A percentile compares a stretch with the other conserved stretches of the same genome.
Evolutionary conservation across 1,140 invertebrate species (phyloP).

Genomic region (Tetragnatha versicolor): DNA sequence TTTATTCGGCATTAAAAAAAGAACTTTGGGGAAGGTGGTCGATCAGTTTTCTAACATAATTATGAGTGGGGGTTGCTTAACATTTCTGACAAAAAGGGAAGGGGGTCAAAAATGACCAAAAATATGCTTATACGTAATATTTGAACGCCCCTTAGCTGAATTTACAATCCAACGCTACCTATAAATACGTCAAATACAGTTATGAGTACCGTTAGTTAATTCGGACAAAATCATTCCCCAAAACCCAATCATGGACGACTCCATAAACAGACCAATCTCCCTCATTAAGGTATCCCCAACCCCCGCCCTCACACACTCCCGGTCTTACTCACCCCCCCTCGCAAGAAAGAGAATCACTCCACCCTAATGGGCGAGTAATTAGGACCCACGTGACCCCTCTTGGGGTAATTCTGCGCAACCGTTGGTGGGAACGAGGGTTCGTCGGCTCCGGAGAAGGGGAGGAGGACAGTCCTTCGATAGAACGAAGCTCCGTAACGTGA

Average conservation of each 20-base stretch:
- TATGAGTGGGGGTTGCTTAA: too few relatives aligned
- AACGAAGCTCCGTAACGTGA: slow-evolving; percentile 21
- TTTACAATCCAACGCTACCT: too few relatives aligned
- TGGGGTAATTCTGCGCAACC: neutral
- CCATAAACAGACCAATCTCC: neutral
- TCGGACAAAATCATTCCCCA: neutral
- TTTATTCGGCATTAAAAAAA: too few relatives aligned
- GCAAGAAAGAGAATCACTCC: too few relatives aligned
- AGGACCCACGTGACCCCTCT: neutral
- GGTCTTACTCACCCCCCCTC: neutral
- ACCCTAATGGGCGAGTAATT: slow-evolving; percentile 8
- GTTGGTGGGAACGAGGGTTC: slow-evolving; percentile 9
- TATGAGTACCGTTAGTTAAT: neutral
- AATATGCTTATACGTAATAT: too few relatives aligned
- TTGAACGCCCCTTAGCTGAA: too few relatives aligned
- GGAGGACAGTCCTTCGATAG: neutral
- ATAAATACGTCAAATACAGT: too few relatives aligned
- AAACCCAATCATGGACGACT: neutral
- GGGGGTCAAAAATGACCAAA: too few relatives aligned
- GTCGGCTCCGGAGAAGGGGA: neutral
- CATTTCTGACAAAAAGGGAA: too few relatives aligned
- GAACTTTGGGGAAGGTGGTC: too few relatives aligned
- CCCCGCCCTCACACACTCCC: neutral
- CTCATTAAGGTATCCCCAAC: neutral
- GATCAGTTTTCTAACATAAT: too few relatives aligned